Evolutionary conservation across 2,888 invertebrate species (phyloP).

Genomic region (Lasiommata megera): DNA sequence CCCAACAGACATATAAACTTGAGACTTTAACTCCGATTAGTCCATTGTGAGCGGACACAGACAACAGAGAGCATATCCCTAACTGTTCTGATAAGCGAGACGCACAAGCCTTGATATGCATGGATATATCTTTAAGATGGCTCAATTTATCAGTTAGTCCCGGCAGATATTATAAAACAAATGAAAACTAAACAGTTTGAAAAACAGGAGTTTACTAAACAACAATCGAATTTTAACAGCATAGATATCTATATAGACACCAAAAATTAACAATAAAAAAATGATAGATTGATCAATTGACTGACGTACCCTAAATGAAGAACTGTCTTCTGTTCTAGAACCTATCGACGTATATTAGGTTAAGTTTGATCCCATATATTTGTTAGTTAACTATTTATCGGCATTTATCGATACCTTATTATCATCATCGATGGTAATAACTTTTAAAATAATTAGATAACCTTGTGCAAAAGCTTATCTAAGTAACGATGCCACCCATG

Average conservation of each 20-base stretch:
- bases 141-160: neutral
- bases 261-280: neutral
- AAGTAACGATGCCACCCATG: neutral
- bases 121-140: neutral
- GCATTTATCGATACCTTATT: slow-evolving; percentile 13
- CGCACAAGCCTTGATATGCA: neutral
- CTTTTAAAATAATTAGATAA: neutral
- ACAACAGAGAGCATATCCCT: too few relatives aligned
- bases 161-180: neutral
- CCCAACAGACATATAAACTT: too few relatives aligned
- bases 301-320: slow-evolving; percentile 1
- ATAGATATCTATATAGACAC: too few relatives aligned
- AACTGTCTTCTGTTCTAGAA: slow-evolving; percentile 25
- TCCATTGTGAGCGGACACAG: too few relatives aligned
- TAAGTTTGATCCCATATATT: slow-evolving; percentile 72
- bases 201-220: neutral
- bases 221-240: neutral
- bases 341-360: slow-evolving; percentile 38
- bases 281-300: neutral
- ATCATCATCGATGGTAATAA: slow-evolving; percentile 7
- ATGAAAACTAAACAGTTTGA: neutral
- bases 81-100: too few relatives aligned
- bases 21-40: too few relatives aligned
- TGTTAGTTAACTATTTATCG: slow-evolving; percentile 42
- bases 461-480: neutral